Conservation (phyloP, 2,113 vertebrate species). For the Gymnogyps californianus region DNA sequence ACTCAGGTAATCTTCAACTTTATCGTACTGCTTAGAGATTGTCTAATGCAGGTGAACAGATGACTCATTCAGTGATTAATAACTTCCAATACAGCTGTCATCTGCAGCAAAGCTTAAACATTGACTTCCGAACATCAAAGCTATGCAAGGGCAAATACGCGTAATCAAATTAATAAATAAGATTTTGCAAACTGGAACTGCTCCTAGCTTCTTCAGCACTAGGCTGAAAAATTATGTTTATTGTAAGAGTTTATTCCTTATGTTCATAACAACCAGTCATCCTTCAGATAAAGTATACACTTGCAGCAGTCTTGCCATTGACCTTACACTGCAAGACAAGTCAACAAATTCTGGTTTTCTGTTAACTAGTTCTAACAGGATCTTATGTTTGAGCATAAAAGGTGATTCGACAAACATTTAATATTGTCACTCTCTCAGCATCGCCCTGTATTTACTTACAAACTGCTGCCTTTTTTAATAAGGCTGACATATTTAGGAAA, state of each 20-base stretch:
- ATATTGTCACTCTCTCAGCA: not conserved
- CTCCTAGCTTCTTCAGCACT: not conserved
- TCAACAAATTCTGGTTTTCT: not conserved
- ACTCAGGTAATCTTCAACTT: not conserved
- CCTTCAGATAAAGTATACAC: not conserved
- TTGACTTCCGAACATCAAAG: not conserved
- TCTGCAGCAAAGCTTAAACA: not conserved
- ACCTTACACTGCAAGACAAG: not conserved
- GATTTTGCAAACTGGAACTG: not conserved
- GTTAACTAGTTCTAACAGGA: not conserved
- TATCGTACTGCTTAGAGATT: not conserved
- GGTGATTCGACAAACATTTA: not conserved
- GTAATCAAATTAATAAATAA: not conserved
- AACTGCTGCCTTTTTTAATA: not conserved
- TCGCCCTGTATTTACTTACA: not conserved
- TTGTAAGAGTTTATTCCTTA: not conserved
- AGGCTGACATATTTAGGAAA: not conserved
- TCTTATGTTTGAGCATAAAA: not conserved
- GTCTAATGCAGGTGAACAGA: not conserved
- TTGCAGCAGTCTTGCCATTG: not conserved
- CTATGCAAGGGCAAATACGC: not conserved
- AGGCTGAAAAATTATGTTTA: not conserved
- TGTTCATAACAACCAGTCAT: not conserved
- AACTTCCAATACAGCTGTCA: not conserved
- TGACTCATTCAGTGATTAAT: conserved; percentile 34